A percentile compares a stretch with the other conserved stretches of the same genome.
Conservation (phyloP, 2,113 vertebrate species). For the Phalacrocorax aristotelis region DNA sequence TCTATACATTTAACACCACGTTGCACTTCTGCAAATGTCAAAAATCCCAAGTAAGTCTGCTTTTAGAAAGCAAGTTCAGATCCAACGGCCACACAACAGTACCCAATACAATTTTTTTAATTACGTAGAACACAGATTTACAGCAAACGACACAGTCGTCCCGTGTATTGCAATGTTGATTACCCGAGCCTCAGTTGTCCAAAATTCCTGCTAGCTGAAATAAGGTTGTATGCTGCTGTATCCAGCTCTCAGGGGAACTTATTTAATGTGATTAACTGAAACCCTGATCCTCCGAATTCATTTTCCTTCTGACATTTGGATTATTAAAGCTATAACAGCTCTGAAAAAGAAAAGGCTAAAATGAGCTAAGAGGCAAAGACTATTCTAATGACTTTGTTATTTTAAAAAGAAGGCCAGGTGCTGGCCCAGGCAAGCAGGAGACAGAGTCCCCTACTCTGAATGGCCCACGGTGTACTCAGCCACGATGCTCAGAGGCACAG, state of each 20-base stretch:
- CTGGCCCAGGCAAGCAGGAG: background rate
- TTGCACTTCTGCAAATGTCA: background rate
- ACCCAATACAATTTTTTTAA: rapidly evolving
- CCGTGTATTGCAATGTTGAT: background rate
- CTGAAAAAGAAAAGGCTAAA: constrained; percentile 44
- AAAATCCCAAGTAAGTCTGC: background rate
- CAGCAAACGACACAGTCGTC: background rate
- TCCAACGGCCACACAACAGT: background rate
- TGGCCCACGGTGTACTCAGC: rapidly evolving
- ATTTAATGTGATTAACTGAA: constrained; percentile 55
- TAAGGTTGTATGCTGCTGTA: background rate
- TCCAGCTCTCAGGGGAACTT: constrained; percentile 34
- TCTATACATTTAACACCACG: background rate
- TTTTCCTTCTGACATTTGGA: constrained; percentile 42
- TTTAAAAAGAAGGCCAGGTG: background rate
- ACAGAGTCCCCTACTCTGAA: background rate
- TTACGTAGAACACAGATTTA: background rate
- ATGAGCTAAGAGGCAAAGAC: constrained; percentile 12
- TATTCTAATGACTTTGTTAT: constrained; percentile 1
- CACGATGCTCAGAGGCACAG: background rate
- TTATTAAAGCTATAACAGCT: constrained; percentile 32
- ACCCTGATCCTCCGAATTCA: constrained; percentile 16
- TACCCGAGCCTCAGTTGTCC: background rate
- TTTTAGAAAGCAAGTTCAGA: background rate
- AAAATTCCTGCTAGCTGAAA: constrained; percentile 4